Conservation (phyloP, 2,113 vertebrate species). For the Pluvianellus socialis region DNA sequence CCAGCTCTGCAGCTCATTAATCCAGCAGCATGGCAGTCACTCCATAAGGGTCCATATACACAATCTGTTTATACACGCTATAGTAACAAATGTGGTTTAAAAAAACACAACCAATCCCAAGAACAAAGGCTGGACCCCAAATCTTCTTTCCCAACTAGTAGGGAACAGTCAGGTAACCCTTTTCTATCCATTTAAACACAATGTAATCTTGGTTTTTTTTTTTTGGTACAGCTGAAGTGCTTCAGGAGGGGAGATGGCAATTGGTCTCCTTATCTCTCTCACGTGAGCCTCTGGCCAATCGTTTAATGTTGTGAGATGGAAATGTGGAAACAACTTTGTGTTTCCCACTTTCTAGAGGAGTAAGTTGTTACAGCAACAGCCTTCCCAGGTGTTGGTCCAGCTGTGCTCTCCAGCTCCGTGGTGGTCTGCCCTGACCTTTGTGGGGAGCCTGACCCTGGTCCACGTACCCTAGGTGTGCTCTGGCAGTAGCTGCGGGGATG, state of each 20-base stretch:
- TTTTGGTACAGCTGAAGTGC: not conserved
- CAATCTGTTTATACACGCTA: not conserved
- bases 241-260: not conserved
- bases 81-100: not conserved
- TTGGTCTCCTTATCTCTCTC: not conserved
- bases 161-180: not conserved
- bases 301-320: not conserved
- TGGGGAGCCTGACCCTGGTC: not conserved
- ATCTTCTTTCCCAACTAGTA: not conserved
- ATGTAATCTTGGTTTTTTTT: not conserved
- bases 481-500: not conserved
- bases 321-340: not conserved
- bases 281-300: not conserved
- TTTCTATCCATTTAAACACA: not conserved
- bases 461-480: not conserved
- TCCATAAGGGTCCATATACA: rapidly evolving
- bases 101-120: not conserved
- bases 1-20: not conserved
- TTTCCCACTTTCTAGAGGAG: not conserved
- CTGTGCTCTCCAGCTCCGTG: not conserved
- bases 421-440: not conserved
- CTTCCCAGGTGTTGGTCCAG: not conserved
- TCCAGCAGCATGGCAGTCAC: rapidly evolving
- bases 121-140: not conserved
- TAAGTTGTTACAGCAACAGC: not conserved